Conservation (phyloP, 1,140 invertebrate species). For the Drosophila kikkawai region DNA sequence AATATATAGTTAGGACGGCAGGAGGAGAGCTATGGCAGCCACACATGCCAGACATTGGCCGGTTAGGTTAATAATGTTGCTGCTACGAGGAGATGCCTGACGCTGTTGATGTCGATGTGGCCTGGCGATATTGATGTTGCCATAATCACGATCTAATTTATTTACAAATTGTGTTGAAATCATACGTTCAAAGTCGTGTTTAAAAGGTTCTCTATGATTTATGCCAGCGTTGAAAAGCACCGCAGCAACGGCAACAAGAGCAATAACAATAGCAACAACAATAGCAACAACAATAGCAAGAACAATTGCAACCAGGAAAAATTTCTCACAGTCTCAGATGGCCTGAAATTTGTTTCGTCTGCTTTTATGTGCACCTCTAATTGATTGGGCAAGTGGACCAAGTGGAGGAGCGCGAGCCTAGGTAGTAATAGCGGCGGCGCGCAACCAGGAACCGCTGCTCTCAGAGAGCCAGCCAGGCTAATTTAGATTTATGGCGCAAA, state of each 20-base stretch:
- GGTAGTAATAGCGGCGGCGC: slow-evolving; percentile 6
- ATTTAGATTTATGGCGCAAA: slow-evolving; percentile 82
- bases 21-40: slow-evolving; percentile 51
- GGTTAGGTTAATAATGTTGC: slow-evolving; percentile 80
- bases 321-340: slow-evolving; percentile 71
- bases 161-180: slow-evolving; percentile 83
- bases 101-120: slow-evolving; percentile 43
- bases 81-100: slow-evolving; percentile 35
- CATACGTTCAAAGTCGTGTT: slow-evolving; percentile 81
- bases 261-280: slow-evolving; percentile 16
- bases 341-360: slow-evolving; percentile 49
- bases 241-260: slow-evolving; percentile 29
- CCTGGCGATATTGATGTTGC: slow-evolving; percentile 78
- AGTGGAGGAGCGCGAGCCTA: slow-evolving; percentile 22
- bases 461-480: slow-evolving; percentile 51
- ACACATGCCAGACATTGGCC: slow-evolving; percentile 69
- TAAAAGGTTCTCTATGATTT: slow-evolving; percentile 79
- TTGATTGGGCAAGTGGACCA: slow-evolving; percentile 65
- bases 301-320: slow-evolving; percentile 47
- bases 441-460: slow-evolving; percentile 57
- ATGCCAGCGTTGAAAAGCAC: slow-evolving; percentile 72
- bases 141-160: slow-evolving; percentile 83
- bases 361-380: slow-evolving; percentile 49
- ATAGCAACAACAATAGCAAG: slow-evolving; percentile 39
- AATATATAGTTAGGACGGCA: slow-evolving; percentile 74